phyloP scores from a whole-genome alignment of 2,113 vertebrate genomes.

The Parus major region DNA sequence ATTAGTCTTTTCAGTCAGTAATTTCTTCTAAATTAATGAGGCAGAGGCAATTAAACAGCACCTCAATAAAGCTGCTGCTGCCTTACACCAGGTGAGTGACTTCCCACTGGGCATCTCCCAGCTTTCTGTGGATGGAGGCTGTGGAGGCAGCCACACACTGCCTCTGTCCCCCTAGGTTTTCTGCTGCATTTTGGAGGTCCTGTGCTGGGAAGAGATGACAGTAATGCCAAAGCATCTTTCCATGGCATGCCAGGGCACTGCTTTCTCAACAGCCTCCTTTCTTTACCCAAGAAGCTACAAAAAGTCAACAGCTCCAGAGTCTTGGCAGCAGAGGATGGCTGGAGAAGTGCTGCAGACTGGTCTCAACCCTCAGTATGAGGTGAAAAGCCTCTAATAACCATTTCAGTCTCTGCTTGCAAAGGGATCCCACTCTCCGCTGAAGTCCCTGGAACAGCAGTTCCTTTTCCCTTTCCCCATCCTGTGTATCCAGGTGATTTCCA shows the following conservation, averaged over 20 bases:
- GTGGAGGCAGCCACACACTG: background rate
- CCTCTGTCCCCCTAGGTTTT: background rate
- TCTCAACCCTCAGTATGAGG: accelerated
- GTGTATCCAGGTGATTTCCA: accelerated
- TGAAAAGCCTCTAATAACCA: background rate
- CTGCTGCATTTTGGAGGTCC: background rate
- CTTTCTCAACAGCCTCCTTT: background rate
- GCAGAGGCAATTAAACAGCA: background rate
- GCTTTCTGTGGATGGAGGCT: background rate
- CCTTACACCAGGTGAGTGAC: background rate
- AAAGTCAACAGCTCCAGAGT: background rate
- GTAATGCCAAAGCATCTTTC: background rate
- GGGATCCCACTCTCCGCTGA: background rate
- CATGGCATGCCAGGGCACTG: background rate
- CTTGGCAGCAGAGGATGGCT: background rate
- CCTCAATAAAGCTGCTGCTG: background rate
- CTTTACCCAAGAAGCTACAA: background rate
- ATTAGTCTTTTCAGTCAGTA: background rate
- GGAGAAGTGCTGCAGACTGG: background rate
- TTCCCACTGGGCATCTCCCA: background rate
- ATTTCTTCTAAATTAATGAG: background rate
- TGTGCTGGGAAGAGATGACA: background rate
- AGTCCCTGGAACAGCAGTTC: background rate
- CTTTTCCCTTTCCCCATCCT: background rate
- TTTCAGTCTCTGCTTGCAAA: background rate